Base-by-base conservation (phyloP, 1,140 invertebrate species). In the Thrips palmi region DNA sequence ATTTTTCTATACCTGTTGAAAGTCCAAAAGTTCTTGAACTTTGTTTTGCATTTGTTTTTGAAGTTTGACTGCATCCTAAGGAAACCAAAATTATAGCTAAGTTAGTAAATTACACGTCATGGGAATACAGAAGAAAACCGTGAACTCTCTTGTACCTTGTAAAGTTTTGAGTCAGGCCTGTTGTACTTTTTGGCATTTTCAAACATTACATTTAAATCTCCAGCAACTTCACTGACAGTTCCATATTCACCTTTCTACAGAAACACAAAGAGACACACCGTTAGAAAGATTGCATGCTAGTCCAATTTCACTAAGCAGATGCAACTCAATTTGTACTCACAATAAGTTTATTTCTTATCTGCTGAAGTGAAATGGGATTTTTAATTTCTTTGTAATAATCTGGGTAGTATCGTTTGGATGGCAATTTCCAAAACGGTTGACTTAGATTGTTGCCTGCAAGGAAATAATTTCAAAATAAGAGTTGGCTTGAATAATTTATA, bases 301-400 rank as follows among this genome's bases (percentile, higher is more conserved):
- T n/a, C n/a, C n/a, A n/a, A 15, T 17, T 39, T 20, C 37, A 12
- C n/a, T 27, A 37, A 39, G n/a, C 43, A 24, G 15, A 30, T n/a
- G 32, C 22, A 23, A 10, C 39, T 32, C 10, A n/a, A 22, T 43
- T 31, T 22, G 33, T 42, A 42, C 17, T 35, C 58, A 76, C 70
- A 65, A 86, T 78, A 17, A 96, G 71, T 63, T 92, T 93, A 33
- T 81, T 77, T 43, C 80, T 73, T 40, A 99, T 94, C 60, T 96
- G 86, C 37, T 77, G 74, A 44, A 99, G 59, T 0, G 93, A 93
- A 45, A 98, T 78, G 1, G 94, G 93, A 54, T 87, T 83, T 52
- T 87, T 87, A 33, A 98, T 98, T 54, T 91, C 86, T 49, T 86
- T 83, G 59, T 97, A 98, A 55, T 98, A 99, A 63, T 98, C 94